Evolutionary conservation across 2,888 invertebrate species (phyloP), one percentile per base, ranked within the genome.

Genomic region (Thelaira solivaga): DNA sequence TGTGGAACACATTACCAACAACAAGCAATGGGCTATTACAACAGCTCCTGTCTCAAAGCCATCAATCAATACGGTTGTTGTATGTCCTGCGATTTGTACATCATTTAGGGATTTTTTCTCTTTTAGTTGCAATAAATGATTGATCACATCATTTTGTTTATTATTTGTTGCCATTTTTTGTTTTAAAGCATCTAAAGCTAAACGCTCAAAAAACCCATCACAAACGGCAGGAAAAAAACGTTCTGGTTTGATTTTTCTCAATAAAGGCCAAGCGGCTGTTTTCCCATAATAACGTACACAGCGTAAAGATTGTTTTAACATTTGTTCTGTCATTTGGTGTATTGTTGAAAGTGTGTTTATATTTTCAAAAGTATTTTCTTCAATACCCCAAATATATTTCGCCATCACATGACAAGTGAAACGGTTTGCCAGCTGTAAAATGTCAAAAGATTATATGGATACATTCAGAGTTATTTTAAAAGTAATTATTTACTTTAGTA

Each of bases 351-450:
- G 64, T 2, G 41, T 31, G 1, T 29, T 1, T 1, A 36, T 5
- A 31, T 75, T 59, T 18, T 75, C 36, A 31, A 89, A 89, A 8
- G 86, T 85, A 26, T 85, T 84, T 10, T 86, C 88, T 22, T 89
- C 86, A 2, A 89, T 77, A 2, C 89, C 89, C 82, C 89, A 90
- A 18, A 88, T 88, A 51, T 87, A 88, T 68, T 84, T 84, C 1
- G 87, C 84, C 1, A 90, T 86, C 39, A 87, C 82, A 26, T 90
- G 88, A 2, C 84, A 81, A 0, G 89, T 89, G 57, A 84, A 89
- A 76, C 85, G 83, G n/a, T 83, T 80, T 2, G 85, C 82, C 0
- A 85, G 59, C 85, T 85, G 36, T 0, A 45, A 10, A n/a, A n/a
- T 36, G 5, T 13, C 2, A 2, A 13, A 36, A 1, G 1, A 13